phyloP scores from a whole-genome alignment of 1,140 invertebrate species.

The Sinonovacula constricta region DNA sequence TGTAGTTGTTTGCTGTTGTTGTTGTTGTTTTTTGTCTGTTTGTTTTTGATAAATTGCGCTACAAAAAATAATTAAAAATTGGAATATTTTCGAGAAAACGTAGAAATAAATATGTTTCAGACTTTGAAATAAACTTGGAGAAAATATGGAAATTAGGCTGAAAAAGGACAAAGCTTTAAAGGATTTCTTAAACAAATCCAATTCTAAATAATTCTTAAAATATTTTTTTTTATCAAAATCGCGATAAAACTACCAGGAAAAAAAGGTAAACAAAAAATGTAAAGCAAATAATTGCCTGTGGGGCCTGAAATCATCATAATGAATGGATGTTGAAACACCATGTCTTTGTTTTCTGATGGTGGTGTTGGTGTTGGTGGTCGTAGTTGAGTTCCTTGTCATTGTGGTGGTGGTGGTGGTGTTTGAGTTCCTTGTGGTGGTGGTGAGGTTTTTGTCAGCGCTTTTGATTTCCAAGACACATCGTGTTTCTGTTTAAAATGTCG shows the following conservation, averaged over 20 bases:
- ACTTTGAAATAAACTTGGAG: not conserved
- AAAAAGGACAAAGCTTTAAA: not conserved
- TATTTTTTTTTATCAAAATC: not conserved
- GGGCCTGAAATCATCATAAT: too few relatives aligned
- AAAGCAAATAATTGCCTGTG: too few relatives aligned
- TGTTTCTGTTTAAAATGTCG: not conserved
- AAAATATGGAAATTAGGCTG: not conserved
- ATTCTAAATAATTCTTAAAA: not conserved
- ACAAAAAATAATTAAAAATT: not conserved
- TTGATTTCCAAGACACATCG: not conserved
- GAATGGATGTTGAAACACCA: too few relatives aligned
- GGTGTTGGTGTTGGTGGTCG: too few relatives aligned
- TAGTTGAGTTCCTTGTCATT: not conserved
- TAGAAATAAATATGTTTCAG: not conserved
- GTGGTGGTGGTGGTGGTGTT: not conserved
- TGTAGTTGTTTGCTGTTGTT: too few relatives aligned
- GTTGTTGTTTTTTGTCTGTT: not conserved
- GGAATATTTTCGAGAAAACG: not conserved
- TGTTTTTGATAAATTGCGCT: not conserved
- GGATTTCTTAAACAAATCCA: not conserved
- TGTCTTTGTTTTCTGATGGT: too few relatives aligned
- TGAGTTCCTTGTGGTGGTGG: not conserved
- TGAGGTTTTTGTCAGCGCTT: not conserved
- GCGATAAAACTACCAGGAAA: not conserved
- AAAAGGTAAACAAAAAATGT: conserved; percentile 1